Evolutionary conservation across 2,113 vertebrate species (phyloP), one percentile per base, ranked within the genome.

Genomic region (Canis aureus): DNA sequence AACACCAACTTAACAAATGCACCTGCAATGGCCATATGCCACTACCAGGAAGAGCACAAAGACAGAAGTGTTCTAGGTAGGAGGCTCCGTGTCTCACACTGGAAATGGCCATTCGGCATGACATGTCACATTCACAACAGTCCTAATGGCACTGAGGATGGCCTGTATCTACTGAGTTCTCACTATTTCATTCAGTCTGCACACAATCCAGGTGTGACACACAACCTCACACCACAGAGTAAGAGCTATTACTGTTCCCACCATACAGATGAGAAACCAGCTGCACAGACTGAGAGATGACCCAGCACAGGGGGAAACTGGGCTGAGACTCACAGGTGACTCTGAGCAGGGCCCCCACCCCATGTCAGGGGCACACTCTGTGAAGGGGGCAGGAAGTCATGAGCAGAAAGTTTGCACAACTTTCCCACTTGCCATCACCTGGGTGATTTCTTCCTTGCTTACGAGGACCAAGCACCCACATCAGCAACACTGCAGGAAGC

Each of bases 21-120:
- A 19, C 51, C 7, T 38, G 27, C 0, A 32, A 43, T 19, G 10
- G 55, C 20, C 1, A 49, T 32, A 29, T 4, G 10, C 19, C 8
- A 0, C 19, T 17, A 5, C 23, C 53, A 53, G 76, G n/a, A 59
- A 86, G 43, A 25, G n/a, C 35, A 0, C 19, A n/a, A 27, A 15
- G 53, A 35, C 3, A n/a, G 49, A n/a, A 1, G 38, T 0, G 59
- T 27, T 64, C 74, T 43, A 67, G 15, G 11, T 8, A 11, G 10
- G 19, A 53, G 13, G 51, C 27, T 55, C 49, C 43, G n/a, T 35
- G 53, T 35, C 57, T 29, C 5, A 23, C 0, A 11, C 22, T 9
- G 1, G 11, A 20, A 19, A 29, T 0, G 9, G 27, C n/a, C 4
- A 6, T 1, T 25, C 0, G 25, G 3, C 71, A 8, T 3, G 11